A percentile compares a stretch with the other conserved stretches of the same genome.
Conservation (phyloP, 2,888 invertebrate species). For the Podotricha telesiphe region DNA sequence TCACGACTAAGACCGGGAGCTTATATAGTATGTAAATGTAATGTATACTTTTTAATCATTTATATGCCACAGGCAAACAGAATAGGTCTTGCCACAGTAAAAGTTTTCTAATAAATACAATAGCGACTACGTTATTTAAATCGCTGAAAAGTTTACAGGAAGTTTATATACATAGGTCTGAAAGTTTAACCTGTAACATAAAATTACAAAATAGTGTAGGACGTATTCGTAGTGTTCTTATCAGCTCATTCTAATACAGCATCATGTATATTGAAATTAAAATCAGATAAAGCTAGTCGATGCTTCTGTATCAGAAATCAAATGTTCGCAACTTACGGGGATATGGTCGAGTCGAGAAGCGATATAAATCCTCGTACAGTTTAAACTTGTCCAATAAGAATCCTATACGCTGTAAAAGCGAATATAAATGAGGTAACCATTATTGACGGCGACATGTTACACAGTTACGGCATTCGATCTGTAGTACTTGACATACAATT, state of each 20-base stretch:
- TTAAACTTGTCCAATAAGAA: slow-evolving; percentile 11
- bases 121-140: background rate
- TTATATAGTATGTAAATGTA: slow-evolving; percentile 49
- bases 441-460: slow-evolving; percentile 32
- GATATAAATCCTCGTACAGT: background rate
- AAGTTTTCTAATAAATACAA: slow-evolving; percentile 31
- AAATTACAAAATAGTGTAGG: background rate
- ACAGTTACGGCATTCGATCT: slow-evolving; percentile 31
- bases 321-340: slow-evolving; percentile 12
- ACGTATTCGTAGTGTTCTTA: background rate
- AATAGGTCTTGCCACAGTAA: slow-evolving; percentile 43
- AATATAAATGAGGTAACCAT: slow-evolving; percentile 28
- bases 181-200: background rate
- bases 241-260: background rate
- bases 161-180: background rate
- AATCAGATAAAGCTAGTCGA: slow-evolving; percentile 7
- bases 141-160: background rate
- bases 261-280: slow-evolving; percentile 10
- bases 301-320: slow-evolving; percentile 24
- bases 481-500: slow-evolving; percentile 46
- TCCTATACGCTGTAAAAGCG: slow-evolving; percentile 13
- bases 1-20: slow-evolving; percentile 50
- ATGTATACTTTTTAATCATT: slow-evolving; percentile 50
- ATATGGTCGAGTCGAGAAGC: background rate
- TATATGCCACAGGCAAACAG: slow-evolving; percentile 46